phyloP scores from a whole-genome alignment of 2,113 vertebrate genomes.

The Grallaria varia region DNA sequence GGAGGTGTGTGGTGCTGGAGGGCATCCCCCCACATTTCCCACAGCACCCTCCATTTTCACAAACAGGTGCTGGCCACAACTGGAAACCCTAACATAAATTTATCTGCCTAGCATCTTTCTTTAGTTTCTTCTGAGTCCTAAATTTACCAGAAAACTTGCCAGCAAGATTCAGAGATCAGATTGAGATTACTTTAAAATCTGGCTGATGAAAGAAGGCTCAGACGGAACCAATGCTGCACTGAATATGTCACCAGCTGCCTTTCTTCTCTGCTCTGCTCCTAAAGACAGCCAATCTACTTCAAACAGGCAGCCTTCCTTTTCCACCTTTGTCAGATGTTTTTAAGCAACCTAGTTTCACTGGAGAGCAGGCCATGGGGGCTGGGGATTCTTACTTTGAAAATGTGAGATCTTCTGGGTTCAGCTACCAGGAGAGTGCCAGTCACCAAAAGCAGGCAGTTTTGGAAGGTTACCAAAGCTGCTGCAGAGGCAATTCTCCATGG shows the following conservation, averaged over 20 bases:
- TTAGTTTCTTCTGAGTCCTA: background rate
- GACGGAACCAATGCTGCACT: background rate
- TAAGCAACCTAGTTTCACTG: conserved; percentile 42
- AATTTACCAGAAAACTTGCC: background rate
- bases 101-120: background rate
- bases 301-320: conserved; percentile 1
- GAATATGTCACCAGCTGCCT: conserved; percentile 62
- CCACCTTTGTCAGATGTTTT: conserved; percentile 41
- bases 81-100: background rate
- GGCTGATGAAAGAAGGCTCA: background rate
- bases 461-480: conserved; percentile 1
- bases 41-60: background rate
- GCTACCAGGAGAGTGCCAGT: background rate
- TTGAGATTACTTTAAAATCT: conserved; percentile 46
- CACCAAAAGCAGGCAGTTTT: background rate
- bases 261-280: conserved; percentile 30
- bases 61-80: background rate
- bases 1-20: background rate
- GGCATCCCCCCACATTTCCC: background rate
- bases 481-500: background rate
- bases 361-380: background rate
- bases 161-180: conserved; percentile 16
- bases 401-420: background rate
- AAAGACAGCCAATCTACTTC: conserved; percentile 28
- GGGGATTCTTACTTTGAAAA: background rate